These are phyloP conservation scores for Nesidiocoris tenuis DNA, from an alignment of 2,888 invertebrate species.

Conservation along the genomic window DNA sequence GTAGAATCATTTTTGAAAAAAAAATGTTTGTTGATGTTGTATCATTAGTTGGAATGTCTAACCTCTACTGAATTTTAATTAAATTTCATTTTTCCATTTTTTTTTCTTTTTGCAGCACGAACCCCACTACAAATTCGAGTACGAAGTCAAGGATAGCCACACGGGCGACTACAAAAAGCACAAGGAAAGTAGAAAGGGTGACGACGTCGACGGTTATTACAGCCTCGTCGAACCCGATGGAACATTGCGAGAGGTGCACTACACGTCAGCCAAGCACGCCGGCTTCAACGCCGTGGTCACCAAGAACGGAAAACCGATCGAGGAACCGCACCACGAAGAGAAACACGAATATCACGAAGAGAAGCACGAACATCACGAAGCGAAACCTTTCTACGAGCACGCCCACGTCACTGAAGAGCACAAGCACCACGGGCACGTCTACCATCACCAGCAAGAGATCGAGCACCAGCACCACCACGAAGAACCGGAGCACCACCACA, in stretches of 20 bases:
- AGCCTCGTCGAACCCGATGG: constrained; percentile 40
- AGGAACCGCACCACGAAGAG: constrained; percentile 10
- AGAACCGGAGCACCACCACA: constrained; percentile 3
- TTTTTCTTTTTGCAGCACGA: constrained; percentile 30
- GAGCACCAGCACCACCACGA: constrained; percentile 1
- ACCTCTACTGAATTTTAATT: too few species aligned
- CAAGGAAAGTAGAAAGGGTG: constrained; percentile 38
- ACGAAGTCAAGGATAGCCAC: constrained; percentile 39
- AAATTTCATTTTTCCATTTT: too few species aligned
- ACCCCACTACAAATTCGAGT: constrained; percentile 43
- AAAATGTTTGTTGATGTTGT: too few species aligned
- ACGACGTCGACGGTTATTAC: constrained; percentile 43
- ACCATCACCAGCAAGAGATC: constrained; percentile 15
- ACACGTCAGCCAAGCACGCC: constrained; percentile 38
- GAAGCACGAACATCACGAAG: constrained; percentile 13
- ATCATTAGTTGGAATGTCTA: too few species aligned
- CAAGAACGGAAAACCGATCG: constrained; percentile 32
- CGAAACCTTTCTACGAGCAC: neutral
- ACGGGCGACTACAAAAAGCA: constrained; percentile 41
- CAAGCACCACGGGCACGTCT: neutral
- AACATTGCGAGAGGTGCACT: constrained; percentile 38
- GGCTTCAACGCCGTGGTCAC: constrained; percentile 45
- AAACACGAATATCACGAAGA: constrained; percentile 10
- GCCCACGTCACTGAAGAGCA: constrained; percentile 12
- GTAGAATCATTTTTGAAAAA: too few species aligned